Percentiles rank a stretch among this genome's conserved stretches.
phyloP scores from a whole-genome alignment of 1,140 invertebrate genomes.

The Trichonephila clavata region DNA sequence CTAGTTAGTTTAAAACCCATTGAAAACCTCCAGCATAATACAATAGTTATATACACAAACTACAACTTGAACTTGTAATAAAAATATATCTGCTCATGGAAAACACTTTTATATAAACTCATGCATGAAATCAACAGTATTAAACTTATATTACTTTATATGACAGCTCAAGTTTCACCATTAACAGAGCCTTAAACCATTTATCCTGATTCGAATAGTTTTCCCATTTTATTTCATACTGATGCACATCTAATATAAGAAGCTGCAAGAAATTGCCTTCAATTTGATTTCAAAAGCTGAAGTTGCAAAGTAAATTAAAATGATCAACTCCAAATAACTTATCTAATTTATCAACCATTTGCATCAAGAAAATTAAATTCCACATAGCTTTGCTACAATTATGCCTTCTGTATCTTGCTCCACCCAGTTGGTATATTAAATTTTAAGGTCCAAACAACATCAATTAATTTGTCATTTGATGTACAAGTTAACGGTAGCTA shows the following conservation, averaged over 20 bases:
- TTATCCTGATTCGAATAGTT: too few species aligned
- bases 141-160: not conserved
- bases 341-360: conserved; percentile 50
- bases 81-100: too few species aligned
- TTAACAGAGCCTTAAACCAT: not conserved
- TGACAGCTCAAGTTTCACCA: not conserved
- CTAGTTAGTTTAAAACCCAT: too few species aligned
- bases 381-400: not conserved
- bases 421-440: conserved; percentile 41
- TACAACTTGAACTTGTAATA: too few species aligned
- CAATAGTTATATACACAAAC: too few species aligned
- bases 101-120: too few species aligned
- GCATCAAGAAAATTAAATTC: not conserved
- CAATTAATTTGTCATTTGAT: conserved; percentile 71
- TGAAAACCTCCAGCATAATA: too few species aligned
- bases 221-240: too few species aligned
- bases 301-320: not conserved
- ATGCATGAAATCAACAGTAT: too few species aligned
- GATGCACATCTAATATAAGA: not conserved
- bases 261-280: not conserved
- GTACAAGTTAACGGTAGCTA: conserved; percentile 41
- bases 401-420: not conserved
- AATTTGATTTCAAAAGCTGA: not conserved
- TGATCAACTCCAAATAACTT: not conserved
- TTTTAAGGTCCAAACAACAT: conserved; percentile 66